Percentiles rank a stretch among this genome's conserved stretches.
These are phyloP conservation scores for Mesitornis unicolor DNA, from an alignment of 2,113 vertebrate species.

Conservation along the genomic window DNA sequence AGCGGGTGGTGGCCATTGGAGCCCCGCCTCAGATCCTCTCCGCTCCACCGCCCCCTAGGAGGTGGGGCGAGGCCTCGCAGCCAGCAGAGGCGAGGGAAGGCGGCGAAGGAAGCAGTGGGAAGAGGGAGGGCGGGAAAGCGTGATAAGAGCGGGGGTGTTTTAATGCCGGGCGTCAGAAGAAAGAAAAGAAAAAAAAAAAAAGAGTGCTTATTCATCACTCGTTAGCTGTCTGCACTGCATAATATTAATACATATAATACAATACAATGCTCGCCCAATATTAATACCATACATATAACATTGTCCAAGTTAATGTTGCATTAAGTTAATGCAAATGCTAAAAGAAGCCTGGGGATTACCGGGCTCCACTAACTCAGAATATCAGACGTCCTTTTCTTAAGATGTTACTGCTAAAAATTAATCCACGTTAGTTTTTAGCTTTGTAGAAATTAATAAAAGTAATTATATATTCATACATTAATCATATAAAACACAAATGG, in stretches of 20 bases:
- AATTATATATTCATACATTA: not conserved
- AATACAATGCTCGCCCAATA: no score
- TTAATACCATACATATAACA: no score
- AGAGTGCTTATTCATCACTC: not conserved
- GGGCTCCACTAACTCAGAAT: not conserved
- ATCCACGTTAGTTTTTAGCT: not conserved
- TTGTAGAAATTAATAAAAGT: not conserved
- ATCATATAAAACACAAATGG: not conserved
- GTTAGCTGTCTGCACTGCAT: not conserved
- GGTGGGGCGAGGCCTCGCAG: not conserved
- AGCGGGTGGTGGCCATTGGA: no score
- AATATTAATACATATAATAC: not conserved
- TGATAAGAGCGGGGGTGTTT: rapidly evolving
- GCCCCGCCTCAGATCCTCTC: not conserved
- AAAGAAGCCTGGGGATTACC: not conserved
- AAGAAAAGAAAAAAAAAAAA: rapidly evolving
- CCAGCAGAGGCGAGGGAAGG: not conserved
- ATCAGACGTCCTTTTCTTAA: not conserved
- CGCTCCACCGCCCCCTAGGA: not conserved
- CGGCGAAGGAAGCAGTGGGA: not conserved
- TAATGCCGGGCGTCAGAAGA: not conserved
- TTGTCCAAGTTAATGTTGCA: not conserved
- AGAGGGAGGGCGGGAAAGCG: not conserved
- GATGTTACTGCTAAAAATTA: not conserved
- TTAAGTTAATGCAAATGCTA: not conserved